Conservation (phyloP, 2,888 invertebrate species). For the Metallyticus violacea region DNA sequence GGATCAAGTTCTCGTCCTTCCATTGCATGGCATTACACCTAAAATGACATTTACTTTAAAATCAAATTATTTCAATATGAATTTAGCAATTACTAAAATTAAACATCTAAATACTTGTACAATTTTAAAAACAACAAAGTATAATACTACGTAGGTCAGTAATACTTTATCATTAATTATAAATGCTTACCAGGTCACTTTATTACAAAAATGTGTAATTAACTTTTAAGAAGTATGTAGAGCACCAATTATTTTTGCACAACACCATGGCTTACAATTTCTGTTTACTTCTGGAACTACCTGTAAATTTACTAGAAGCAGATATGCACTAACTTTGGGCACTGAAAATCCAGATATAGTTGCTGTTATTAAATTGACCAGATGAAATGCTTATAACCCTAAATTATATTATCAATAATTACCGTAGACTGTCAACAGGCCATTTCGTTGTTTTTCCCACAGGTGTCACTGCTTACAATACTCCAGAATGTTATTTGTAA, state of each 20-base stretch:
- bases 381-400: neutral
- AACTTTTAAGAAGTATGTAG: neutral
- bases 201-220: neutral
- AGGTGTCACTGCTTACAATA: neutral
- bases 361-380: neutral
- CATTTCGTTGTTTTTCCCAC: neutral
- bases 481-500: neutral
- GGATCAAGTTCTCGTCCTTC: constrained; percentile 52
- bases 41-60: no score
- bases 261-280: neutral
- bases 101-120: no score
- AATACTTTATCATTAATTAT: no score
- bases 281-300: neutral
- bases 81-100: no score
- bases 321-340: neutral
- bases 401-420: neutral
- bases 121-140: no score
- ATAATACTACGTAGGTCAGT: no score
- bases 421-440: neutral
- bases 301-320: neutral
- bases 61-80: no score
- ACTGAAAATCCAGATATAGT: neutral
- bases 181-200: no score
- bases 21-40: constrained; percentile 28
- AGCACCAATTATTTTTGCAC: neutral